A percentile compares a stretch with the other conserved stretches of the same genome.
phyloP scores from a whole-genome alignment of 2,888 invertebrate species.

The Heterodera filipjevi region DNA sequence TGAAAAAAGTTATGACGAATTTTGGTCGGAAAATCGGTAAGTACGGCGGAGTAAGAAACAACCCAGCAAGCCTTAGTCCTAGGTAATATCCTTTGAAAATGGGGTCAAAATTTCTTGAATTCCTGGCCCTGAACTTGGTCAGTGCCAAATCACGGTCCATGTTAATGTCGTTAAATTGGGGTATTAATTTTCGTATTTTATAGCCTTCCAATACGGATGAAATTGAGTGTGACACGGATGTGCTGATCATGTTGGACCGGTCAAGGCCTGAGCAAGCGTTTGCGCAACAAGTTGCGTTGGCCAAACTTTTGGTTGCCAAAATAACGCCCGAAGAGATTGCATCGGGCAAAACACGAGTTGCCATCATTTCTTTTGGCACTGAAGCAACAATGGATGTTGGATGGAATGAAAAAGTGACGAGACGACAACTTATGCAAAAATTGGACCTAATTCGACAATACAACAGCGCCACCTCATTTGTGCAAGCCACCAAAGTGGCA shows the following conservation, averaged over 20 bases:
- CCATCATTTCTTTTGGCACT: constrained; percentile 37
- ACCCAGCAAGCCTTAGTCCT: no score
- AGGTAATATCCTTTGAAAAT: no score
- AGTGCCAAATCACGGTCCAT: no score
- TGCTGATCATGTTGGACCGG: constrained; percentile 50
- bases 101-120: no score
- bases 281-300: constrained; percentile 38
- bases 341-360: constrained; percentile 34
- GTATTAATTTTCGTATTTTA: not conserved
- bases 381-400: constrained; percentile 17
- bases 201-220: not conserved
- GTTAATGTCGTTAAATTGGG: no score
- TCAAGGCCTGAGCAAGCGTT: constrained; percentile 38
- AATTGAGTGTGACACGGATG: constrained; percentile 43
- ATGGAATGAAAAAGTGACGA: constrained; percentile 15
- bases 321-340: constrained; percentile 35
- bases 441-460: constrained; percentile 27
- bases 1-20: no score
- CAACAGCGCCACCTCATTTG: constrained; percentile 11
- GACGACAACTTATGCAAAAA: constrained; percentile 4
- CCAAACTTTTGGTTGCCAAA: constrained; percentile 27
- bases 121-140: not conserved
- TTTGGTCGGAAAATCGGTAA: no score
- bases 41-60: no score
- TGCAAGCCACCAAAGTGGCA: constrained; percentile 18